phyloP scores from a whole-genome alignment of 2,888 invertebrate genomes.

The Himalopsyche tibetana region DNA sequence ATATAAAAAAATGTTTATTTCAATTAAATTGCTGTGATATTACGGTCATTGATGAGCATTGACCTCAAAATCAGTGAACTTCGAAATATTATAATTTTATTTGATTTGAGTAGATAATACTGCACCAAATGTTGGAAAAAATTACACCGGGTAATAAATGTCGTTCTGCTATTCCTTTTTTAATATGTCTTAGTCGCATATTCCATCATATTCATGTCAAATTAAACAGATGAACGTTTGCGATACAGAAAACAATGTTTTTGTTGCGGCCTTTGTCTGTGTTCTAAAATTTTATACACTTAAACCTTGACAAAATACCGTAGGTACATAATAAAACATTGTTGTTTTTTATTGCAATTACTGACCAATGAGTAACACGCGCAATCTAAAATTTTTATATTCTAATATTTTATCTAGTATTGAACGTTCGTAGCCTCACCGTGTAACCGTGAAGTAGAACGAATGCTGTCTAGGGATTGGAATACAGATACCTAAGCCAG shows the following conservation, averaged over 20 bases:
- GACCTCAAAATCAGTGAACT: too few species aligned
- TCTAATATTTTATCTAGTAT: constrained; percentile 23
- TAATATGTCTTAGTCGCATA: too few species aligned
- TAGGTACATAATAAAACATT: not conserved
- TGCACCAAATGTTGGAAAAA: too few species aligned
- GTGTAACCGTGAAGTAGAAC: not conserved
- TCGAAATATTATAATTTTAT: too few species aligned
- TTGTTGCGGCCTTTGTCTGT: not conserved
- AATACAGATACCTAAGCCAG: not conserved
- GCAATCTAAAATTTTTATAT: constrained; percentile 1
- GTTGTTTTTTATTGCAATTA: not conserved
- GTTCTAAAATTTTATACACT: not conserved
- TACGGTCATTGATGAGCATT: too few species aligned
- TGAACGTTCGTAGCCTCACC: not conserved
- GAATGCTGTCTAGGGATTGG: not conserved
- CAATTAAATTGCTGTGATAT: too few species aligned
- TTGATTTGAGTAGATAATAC: too few species aligned
- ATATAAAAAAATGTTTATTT: too few species aligned
- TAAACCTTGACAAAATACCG: not conserved
- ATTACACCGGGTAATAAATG: too few species aligned
- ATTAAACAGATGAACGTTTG: not conserved
- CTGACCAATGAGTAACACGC: not conserved
- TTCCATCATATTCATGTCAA: too few species aligned
- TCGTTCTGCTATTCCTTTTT: too few species aligned
- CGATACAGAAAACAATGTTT: not conserved